Evolutionary conservation across 2,888 invertebrate genomes (phyloP), one percentile per base, ranked within the genome.

Genomic region (Tiliacea citrago): DNA sequence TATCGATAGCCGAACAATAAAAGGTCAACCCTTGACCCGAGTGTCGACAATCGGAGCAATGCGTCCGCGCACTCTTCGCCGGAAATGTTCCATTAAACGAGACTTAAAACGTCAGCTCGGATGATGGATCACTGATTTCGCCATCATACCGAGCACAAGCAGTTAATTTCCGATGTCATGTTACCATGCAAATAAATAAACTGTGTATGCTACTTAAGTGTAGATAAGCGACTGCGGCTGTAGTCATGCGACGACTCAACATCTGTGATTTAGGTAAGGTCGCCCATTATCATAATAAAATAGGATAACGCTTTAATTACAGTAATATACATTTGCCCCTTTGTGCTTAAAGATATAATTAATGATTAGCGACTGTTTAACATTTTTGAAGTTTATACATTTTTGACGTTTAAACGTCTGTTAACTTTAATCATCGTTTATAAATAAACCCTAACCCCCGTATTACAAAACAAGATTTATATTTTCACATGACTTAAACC

Each of bases 1-100:
- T 93, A 93, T 93, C 93, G 89, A 92, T 91, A 91, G 72, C 83
- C 88, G 86, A 91, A 92, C 92, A 93, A 91, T 91, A 90, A 92
- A 92, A 91, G 93, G 92, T 91, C 90, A 91, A 89, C 90, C 88
- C 91, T 91, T 91, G 92, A 92, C 92, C 92, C 86, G 85, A 66
- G 84, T 83, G 88, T 88, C 89, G 88, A 83, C 90, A 89, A 90
- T 90, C 90, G 81, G 84, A 87, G 88, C 88, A 90, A 90, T 91
- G 90, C 91, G 92, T 90, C 89, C 88, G 89, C 91, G 90, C 90
- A 89, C 86, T 86, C 83, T 85, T 84, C 87, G 78, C 88, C 91
- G 93, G 93, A 93, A 91, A 91, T 87, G 81, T 88, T 85, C 91
- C 92, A 92, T 93, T 91, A 92, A 89, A 90, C 82, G 85, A 86